phyloP scores from a whole-genome alignment of 1,140 invertebrate genomes.

The Linepithema humile region DNA sequence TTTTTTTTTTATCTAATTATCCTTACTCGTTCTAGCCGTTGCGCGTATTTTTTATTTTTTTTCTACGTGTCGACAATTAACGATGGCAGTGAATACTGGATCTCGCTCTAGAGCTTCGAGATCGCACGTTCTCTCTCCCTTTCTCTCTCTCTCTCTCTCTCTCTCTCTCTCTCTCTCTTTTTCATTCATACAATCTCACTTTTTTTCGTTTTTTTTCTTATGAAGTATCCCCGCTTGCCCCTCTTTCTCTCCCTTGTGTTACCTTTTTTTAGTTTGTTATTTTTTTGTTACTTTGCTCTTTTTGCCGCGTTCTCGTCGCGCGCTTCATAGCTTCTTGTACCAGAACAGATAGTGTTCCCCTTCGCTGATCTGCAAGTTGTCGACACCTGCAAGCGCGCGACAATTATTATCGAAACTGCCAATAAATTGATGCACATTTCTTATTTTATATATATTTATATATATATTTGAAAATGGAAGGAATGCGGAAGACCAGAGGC shows the following conservation, averaged over 20 bases:
- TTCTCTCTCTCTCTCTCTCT: background rate
- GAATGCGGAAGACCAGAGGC: no score
- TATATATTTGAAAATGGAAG: no score
- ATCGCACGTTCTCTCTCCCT: constrained; percentile 14
- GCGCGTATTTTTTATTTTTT: background rate
- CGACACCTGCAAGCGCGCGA: constrained; percentile 88
- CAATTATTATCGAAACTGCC: background rate
- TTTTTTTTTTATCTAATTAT: background rate
- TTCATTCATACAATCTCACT: constrained; percentile 15
- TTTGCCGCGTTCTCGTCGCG: constrained; percentile 32
- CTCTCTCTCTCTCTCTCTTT: background rate
- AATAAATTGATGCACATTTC: background rate
- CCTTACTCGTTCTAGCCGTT: background rate
- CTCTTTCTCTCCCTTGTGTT: background rate
- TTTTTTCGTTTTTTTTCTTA: background rate
- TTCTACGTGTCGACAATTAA: constrained; percentile 46
- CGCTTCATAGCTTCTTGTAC: constrained; percentile 94
- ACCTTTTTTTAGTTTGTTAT: constrained; percentile 25
- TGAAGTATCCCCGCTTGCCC: background rate
- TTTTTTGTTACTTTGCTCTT: constrained; percentile 48
- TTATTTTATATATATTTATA: background rate
- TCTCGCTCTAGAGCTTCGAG: constrained; percentile 55
- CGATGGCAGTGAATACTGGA: constrained; percentile 69
- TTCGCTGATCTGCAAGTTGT: constrained; percentile 92
- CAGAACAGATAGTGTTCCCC: constrained; percentile 94